Evolutionary conservation across 2,797 vertebrate genomes (phyloP), one percentile per base, ranked within the genome.

Genomic region (Pogoniulus pusillus): DNA sequence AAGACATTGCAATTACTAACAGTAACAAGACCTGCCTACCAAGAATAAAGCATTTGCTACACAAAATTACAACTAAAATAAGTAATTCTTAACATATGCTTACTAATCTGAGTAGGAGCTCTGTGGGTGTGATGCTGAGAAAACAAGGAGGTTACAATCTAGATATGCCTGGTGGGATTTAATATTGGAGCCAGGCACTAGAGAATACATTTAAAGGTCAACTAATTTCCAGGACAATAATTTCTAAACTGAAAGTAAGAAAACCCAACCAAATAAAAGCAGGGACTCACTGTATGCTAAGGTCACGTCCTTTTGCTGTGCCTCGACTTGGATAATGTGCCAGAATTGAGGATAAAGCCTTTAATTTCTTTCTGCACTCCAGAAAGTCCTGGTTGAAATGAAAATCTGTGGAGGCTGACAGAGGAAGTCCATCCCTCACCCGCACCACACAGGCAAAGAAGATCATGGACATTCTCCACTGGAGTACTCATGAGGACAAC

Each of bases 331-430:
- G 98, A 65, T 98, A 97, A 11, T 53, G 95, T 0, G 94, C 90
- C 96, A 99, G 96, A 2, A 95, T 77, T 47, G 97, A 97, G 65
- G 98, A 99, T 66, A 99, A 94, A 1, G 94, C 97, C 97, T 98
- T 98, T 90, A 99, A 96, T 88, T 98, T 98, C 94, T 97, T 98
- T 93, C 99, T 98, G 96, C 98, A 98, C 90, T 98, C 98, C 97
- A 99, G 97, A 54, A 99, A 98, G 83, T 98, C 98, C 45, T 91
- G 97, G 94, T 97, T 98, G 93, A 99, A 98, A 92, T 99, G 97
- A 83, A 99, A 99, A 96, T 99, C 99, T 17, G 98, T 99, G 96
- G 99, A 99, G 78, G 99, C 99, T 5, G 99, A 99, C 93, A 99
- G 98, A 37, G 99, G 99, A 94, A 99, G 98, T 84, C 99, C 99